Conservation (phyloP, 2,888 invertebrate species). For the Epiperipatus broadwayi region DNA sequence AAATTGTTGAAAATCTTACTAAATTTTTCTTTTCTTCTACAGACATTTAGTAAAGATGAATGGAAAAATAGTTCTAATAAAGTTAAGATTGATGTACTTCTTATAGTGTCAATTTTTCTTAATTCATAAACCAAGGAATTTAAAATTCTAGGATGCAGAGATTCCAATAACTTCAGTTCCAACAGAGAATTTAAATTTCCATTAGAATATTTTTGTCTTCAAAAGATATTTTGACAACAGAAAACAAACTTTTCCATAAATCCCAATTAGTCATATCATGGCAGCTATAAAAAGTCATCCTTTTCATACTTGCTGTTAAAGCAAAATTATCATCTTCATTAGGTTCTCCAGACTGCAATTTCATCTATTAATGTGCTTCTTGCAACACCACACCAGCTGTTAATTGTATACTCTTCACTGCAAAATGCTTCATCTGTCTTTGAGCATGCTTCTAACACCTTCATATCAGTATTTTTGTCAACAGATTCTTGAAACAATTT, state of each 20-base stretch:
- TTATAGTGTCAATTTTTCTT: no score
- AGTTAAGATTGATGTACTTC: no score
- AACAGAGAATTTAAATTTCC: no score
- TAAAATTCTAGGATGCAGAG: no score
- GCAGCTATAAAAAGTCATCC: constrained; percentile 65
- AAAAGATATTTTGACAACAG: constrained; percentile 37
- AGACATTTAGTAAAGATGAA: no score
- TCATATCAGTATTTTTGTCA: constrained; percentile 30
- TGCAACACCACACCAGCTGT: constrained; percentile 68
- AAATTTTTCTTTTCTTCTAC: no score
- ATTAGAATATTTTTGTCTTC: constrained; percentile 34
- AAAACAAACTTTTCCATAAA: constrained; percentile 62
- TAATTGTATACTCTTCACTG: constrained; percentile 65
- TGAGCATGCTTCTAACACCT: constrained; percentile 74
- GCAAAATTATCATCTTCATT: constrained; percentile 91
- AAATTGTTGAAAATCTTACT: no score
- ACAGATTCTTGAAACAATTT: no score
- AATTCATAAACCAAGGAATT: no score
- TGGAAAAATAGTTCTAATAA: no score
- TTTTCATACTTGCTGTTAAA: constrained; percentile 70
- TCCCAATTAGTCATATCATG: constrained; percentile 86
- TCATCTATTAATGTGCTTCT: constrained; percentile 75
- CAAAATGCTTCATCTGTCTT: constrained; percentile 81
- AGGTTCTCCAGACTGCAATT: constrained; percentile 68
- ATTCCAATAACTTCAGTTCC: no score